Percentiles rank a stretch among this genome's conserved stretches.
These are phyloP conservation scores for Poeciliopsis infans DNA, from an alignment of 2,797 vertebrate genomes.

Conservation along the genomic window DNA sequence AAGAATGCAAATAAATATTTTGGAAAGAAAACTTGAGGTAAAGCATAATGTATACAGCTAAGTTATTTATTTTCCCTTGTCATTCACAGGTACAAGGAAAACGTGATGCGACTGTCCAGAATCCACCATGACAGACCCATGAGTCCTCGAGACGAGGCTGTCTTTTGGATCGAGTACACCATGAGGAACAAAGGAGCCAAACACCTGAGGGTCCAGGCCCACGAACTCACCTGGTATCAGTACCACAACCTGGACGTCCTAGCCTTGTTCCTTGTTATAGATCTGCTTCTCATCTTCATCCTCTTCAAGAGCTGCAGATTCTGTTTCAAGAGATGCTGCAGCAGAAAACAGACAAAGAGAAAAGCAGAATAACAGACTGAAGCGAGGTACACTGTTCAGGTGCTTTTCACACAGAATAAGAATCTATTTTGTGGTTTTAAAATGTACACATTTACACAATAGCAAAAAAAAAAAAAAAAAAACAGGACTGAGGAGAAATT, in stretches of 20 bases:
- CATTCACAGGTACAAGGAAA: not conserved
- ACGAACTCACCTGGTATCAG: conserved; percentile 83
- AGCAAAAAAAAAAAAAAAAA: too few relatives aligned
- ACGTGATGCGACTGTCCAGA: not conserved
- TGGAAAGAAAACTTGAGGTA: not conserved
- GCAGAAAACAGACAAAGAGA: not conserved
- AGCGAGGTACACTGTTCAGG: not conserved
- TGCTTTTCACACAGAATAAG: not conserved
- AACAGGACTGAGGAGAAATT: not conserved
- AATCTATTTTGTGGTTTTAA: not conserved
- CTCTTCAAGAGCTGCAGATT: not conserved
- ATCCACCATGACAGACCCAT: conserved; percentile 73
- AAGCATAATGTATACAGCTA: not conserved
- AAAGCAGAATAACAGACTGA: not conserved
- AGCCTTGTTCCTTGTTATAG: not conserved
- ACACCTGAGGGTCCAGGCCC: conserved; percentile 81
- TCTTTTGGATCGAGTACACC: conserved; percentile 88
- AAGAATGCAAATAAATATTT: not conserved
- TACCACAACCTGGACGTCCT: too few relatives aligned
- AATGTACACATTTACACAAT: not conserved
- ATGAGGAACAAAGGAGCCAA: conserved; percentile 85
- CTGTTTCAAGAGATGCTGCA: not conserved
- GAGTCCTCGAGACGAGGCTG: conserved; percentile 76
- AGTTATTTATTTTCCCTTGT: not conserved
- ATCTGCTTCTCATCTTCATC: conserved; percentile 39